A percentile compares a stretch with the other conserved stretches of the same genome.
Conservation (phyloP, 2,888 invertebrate species). For the Drosophila tripunctata region DNA sequence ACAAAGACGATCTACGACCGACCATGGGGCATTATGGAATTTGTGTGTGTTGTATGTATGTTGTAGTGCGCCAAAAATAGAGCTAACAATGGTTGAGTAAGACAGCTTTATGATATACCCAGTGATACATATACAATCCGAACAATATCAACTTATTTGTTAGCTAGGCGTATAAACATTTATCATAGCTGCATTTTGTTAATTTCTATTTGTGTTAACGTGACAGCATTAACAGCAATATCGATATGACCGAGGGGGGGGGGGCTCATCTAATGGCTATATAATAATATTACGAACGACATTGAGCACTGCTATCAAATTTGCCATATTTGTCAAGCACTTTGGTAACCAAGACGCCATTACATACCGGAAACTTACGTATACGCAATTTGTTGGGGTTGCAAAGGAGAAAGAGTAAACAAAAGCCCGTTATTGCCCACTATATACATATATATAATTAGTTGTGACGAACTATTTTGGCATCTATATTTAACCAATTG, state of each 20-base stretch:
- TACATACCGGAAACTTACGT: constrained; percentile 22
- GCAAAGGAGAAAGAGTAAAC: not conserved
- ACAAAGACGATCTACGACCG: constrained; percentile 43
- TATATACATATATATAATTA: too few relatives aligned
- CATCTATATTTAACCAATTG: constrained; percentile 32
- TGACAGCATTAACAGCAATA: constrained; percentile 33
- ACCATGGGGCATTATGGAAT: constrained; percentile 43
- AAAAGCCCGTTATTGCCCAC: not conserved
- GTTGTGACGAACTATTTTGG: constrained; percentile 20
- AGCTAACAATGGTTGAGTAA: constrained; percentile 21
- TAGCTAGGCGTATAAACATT: constrained; percentile 8
- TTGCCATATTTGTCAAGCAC: constrained; percentile 33
- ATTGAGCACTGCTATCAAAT: constrained; percentile 37
- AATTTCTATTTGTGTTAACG: constrained; percentile 23
- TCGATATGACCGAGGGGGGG: constrained; percentile 7
- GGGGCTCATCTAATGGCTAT: constrained; percentile 26
- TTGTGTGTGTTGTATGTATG: not conserved
- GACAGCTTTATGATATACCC: constrained; percentile 14
- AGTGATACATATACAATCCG: constrained; percentile 10
- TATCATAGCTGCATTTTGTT: constrained; percentile 7
- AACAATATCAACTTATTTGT: constrained; percentile 10
- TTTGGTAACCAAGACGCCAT: constrained; percentile 16
- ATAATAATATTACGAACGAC: constrained; percentile 14
- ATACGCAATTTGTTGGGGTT: constrained; percentile 13
- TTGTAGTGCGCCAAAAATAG: constrained; percentile 34